phyloP scores from a whole-genome alignment of 2,113 vertebrate genomes.

The Turdus rufiventris region DNA sequence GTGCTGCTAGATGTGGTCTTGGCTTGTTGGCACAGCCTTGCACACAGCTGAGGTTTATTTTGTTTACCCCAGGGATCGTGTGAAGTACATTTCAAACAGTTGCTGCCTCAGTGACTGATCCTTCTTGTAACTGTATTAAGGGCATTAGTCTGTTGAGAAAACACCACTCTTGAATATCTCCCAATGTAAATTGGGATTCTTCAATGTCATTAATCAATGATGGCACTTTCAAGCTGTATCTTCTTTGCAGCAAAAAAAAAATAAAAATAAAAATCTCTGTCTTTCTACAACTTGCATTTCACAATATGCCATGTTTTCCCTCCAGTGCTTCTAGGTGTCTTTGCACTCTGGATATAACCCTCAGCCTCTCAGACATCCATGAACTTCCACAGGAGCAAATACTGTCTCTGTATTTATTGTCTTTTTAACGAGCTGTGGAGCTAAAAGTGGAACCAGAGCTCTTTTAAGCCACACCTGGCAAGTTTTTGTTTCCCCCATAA shows the following conservation, averaged over 20 bases:
- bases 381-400: constrained; percentile 54
- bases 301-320: constrained; percentile 26
- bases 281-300: background rate
- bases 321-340: constrained; percentile 24
- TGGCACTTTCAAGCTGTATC: constrained; percentile 43
- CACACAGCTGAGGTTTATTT: constrained; percentile 69
- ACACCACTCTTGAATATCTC: constrained; percentile 70
- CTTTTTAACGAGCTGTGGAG: constrained; percentile 23
- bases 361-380: constrained; percentile 53
- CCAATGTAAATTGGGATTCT: constrained; percentile 55
- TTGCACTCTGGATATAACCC: constrained; percentile 43
- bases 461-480: constrained; percentile 12
- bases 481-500: background rate
- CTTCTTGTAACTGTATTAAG: constrained; percentile 73
- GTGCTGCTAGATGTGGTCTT: constrained; percentile 71
- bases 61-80: constrained; percentile 71
- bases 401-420: constrained; percentile 58
- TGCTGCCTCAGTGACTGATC: constrained; percentile 68
- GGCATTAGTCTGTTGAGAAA: constrained; percentile 77
- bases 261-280: background rate
- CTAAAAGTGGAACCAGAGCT: constrained; percentile 29
- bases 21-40: constrained; percentile 67
- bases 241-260: constrained; percentile 46
- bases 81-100: constrained; percentile 75
- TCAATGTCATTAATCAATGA: constrained; percentile 52